Conservation (phyloP, 2,888 invertebrate species). For the Tinea trinotella region DNA sequence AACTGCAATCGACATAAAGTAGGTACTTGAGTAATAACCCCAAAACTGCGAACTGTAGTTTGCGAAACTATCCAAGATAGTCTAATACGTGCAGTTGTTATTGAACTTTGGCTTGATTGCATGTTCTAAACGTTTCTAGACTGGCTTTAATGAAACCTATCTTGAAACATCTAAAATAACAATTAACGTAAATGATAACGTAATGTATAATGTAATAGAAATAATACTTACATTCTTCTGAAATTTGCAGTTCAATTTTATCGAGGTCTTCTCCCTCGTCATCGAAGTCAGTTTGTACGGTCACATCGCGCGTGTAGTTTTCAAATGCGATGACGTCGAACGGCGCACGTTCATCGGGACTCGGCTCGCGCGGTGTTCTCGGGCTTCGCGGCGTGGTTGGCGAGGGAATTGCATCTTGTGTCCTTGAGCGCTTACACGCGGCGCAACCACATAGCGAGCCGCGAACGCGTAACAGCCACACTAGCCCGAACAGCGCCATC, state of each 20-base stretch:
- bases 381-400: constrained; percentile 33
- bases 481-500: constrained; percentile 91
- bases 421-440: constrained; percentile 74
- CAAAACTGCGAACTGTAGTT: constrained; percentile 7
- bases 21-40: not conserved
- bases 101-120: constrained; percentile 4
- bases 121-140: not conserved
- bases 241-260: constrained; percentile 61
- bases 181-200: not conserved
- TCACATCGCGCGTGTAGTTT: constrained; percentile 62
- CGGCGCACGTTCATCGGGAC: constrained; percentile 45
- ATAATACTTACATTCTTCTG: constrained; percentile 57
- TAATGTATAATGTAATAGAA: not conserved
- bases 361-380: constrained; percentile 38
- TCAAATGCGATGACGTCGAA: constrained; percentile 63
- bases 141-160: not conserved
- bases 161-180: not conserved
- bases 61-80: constrained; percentile 7
- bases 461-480: constrained; percentile 86
- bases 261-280: constrained; percentile 54
- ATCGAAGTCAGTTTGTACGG: constrained; percentile 67
- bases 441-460: constrained; percentile 84
- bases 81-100: constrained; percentile 4
- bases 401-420: constrained; percentile 41
- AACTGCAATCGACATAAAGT: not conserved